phyloP scores from a whole-genome alignment of 2,113 vertebrate species.

The Prinia subflava region DNA sequence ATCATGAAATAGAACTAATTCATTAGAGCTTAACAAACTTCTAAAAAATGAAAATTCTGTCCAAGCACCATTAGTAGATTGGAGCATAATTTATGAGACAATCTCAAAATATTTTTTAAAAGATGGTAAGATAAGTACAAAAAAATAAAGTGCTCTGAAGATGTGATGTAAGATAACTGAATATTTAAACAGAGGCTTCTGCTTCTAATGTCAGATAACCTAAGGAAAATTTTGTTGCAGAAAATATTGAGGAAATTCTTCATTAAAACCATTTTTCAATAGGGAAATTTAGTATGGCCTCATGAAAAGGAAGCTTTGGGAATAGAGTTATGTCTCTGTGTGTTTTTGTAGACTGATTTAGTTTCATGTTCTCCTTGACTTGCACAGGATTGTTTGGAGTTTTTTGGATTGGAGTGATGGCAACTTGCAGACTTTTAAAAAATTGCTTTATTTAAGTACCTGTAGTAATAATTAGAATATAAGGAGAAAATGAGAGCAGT shows the following conservation, averaged over 20 bases:
- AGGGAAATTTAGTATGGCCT: background rate
- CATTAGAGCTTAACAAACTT: background rate
- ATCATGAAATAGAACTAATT: constrained; percentile 1
- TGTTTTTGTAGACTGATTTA: background rate
- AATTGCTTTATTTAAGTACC: background rate
- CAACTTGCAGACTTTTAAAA: background rate
- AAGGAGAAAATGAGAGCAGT: background rate
- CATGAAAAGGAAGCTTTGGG: background rate
- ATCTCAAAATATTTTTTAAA: background rate
- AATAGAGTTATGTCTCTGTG: background rate
- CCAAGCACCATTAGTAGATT: constrained; percentile 3
- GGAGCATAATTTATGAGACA: background rate
- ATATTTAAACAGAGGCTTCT: background rate
- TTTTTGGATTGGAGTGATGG: background rate
- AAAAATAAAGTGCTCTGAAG: background rate
- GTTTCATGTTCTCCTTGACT: background rate
- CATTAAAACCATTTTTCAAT: background rate
- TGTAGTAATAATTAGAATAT: background rate
- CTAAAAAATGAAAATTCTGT: background rate
- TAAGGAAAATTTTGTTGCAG: background rate
- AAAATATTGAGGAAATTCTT: background rate
- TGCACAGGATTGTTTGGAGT: background rate
- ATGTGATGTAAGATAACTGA: background rate
- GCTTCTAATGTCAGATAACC: background rate
- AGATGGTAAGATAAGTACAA: background rate